phyloP scores from a whole-genome alignment of 2,888 invertebrate genomes.

The Acanthosoma haemorrhoidale region DNA sequence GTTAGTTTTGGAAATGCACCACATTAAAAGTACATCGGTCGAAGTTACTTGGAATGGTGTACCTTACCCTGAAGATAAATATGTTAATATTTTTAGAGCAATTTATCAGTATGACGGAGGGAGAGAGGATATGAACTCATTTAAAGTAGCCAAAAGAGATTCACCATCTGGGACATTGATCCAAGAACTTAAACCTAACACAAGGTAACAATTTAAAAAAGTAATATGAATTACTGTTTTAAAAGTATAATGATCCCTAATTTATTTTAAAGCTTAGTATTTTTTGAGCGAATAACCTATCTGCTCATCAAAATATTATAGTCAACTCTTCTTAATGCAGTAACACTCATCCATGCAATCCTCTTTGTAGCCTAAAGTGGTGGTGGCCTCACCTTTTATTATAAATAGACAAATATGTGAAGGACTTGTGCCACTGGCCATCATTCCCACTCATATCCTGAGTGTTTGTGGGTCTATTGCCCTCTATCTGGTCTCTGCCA shows the following conservation, averaged over 20 bases:
- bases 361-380: too few species aligned
- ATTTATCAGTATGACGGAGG: slow-evolving; percentile 72
- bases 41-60: slow-evolving; percentile 79
- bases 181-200: slow-evolving; percentile 66
- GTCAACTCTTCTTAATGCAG: not conserved
- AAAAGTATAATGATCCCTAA: not conserved
- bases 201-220: slow-evolving; percentile 46
- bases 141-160: slow-evolving; percentile 69
- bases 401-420: too few species aligned
- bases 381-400: too few species aligned
- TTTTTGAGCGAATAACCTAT: not conserved
- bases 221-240: not conserved
- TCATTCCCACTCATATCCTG: too few species aligned
- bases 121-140: slow-evolving; percentile 66
- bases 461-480: too few species aligned
- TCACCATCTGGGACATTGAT: slow-evolving; percentile 62
- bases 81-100: slow-evolving; percentile 81
- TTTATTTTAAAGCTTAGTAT: not conserved
- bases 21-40: slow-evolving; percentile 69
- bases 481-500: too few species aligned
- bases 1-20: slow-evolving; percentile 67
- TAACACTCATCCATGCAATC: too few species aligned
- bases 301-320: not conserved
- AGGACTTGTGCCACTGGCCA: too few species aligned
- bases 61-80: slow-evolving; percentile 83